Base-by-base conservation (phyloP, 1,140 invertebrate species). In the Rhizoglyphus robini region DNA sequence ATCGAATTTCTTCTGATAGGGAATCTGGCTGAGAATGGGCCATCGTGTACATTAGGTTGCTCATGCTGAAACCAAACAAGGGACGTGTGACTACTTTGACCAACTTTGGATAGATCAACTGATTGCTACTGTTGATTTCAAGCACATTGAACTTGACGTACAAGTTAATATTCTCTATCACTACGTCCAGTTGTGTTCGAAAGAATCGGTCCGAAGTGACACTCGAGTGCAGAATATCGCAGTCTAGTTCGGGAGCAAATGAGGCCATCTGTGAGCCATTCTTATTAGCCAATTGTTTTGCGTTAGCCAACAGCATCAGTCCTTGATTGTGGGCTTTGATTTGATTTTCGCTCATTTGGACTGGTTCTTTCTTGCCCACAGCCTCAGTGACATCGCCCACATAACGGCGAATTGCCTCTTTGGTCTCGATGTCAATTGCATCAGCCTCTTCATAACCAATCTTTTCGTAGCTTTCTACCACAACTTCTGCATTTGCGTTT, bases 81-180 rank as follows among this genome's bases (percentile, higher is more conserved):
- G 23, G 31, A 8, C 23, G 23, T 36, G 74, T 70, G 13, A 78
- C 62, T 49, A 77, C 65, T 3, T 79, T 76, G 60, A 79, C 76
- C n/a, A 74, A 73, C 13, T 66, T 59, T 38, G 69, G 57, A 11
- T 77, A 64, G 5, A 71, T 54, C 31, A 60, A 27, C 13, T 34
- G 70, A 3, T 71, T 67, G n/a, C 67, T 68, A 2, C 73, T 73
- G 41, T 70, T 71, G 1, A 86, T 76, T 78, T 96, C 92, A 3
- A 83, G 77, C 18, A 85, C 78, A 72, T 88, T 90, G 2, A 93
- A 72, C 70, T 86, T 87, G 0, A 83, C 72, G 0, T 82, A 80
- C n/a, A 36, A 11, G 29, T 80, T 78, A 30, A 79, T 81, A 73
- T 96, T 96, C 76, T 95, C 90, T 11, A 86, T 73, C 0, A 85